A percentile compares a stretch with the other conserved stretches of the same genome.
These are phyloP conservation scores for Apodemia zela DNA, from an alignment of 2,888 invertebrate genomes.

Conservation along the genomic window DNA sequence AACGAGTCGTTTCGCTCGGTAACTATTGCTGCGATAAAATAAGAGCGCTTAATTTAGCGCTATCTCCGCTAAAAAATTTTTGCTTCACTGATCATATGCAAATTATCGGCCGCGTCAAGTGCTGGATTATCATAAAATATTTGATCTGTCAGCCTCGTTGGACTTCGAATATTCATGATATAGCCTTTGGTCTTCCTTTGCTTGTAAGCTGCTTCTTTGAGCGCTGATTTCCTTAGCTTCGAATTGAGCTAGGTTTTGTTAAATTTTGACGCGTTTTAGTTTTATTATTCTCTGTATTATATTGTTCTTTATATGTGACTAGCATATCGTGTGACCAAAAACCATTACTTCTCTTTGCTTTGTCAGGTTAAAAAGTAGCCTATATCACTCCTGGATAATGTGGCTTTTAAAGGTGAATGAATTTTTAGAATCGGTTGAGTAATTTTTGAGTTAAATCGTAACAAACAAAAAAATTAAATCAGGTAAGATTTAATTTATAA, in stretches of 20 bases:
- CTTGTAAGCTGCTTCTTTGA: constrained; percentile 15
- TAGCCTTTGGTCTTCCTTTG: constrained; percentile 24
- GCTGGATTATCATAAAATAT: constrained; percentile 39
- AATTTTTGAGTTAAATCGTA: too few species aligned
- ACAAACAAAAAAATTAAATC: too few species aligned
- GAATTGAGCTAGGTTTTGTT: constrained; percentile 1
- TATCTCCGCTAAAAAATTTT: constrained; percentile 39
- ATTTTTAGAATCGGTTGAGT: too few species aligned
- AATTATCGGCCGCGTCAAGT: constrained; percentile 37
- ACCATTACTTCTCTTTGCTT: too few species aligned
- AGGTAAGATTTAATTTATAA: too few species aligned
- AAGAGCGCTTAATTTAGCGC: constrained; percentile 38
- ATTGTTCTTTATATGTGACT: too few species aligned
- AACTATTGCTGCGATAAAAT: constrained; percentile 20
- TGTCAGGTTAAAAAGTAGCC: too few species aligned
- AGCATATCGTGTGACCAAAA: too few species aligned
- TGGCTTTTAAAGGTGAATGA: too few species aligned
- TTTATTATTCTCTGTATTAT: neutral
- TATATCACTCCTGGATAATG: too few species aligned
- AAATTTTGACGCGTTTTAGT: neutral
- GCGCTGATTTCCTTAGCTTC: constrained; percentile 6
- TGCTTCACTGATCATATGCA: constrained; percentile 40
- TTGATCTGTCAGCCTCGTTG: constrained; percentile 36
- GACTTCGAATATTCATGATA: constrained; percentile 35
- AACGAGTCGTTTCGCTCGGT: constrained; percentile 20